Evolutionary conservation across 2,888 invertebrate genomes (phyloP).

Genomic region (Drosophila birchii): DNA sequence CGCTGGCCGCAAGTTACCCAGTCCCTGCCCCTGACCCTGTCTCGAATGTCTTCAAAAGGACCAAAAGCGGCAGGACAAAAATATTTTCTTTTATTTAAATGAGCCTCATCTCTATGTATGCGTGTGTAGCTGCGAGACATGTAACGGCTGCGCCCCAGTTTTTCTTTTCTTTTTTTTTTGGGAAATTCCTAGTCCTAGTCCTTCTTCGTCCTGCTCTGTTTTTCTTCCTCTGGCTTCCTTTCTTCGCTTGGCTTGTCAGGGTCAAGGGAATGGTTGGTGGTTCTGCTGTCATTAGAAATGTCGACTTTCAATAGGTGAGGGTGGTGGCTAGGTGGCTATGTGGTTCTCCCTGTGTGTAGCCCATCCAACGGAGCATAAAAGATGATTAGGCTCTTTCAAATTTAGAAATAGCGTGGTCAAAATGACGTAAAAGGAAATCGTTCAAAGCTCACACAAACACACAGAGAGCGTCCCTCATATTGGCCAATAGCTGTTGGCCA

Average conservation of each 20-base stretch:
- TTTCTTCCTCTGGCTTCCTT: slow-evolving; percentile 19
- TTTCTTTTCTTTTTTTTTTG: slow-evolving; percentile 6
- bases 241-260: slow-evolving; percentile 34
- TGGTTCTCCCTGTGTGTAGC: slow-evolving; percentile 21
- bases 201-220: slow-evolving; percentile 22
- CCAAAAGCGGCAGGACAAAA: slow-evolving; percentile 67
- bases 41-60: slow-evolving; percentile 45
- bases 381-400: slow-evolving; percentile 76
- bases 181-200: slow-evolving; percentile 22
- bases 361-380: slow-evolving; percentile 61
- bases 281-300: slow-evolving; percentile 61
- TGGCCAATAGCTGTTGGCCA: slow-evolving; percentile 50
- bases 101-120: slow-evolving; percentile 61
- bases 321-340: slow-evolving; percentile 14
- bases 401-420: slow-evolving; percentile 52
- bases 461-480: slow-evolving; percentile 2
- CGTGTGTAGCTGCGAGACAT: slow-evolving; percentile 55
- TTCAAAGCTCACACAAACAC: slow-evolving; percentile 24
- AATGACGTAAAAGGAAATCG: slow-evolving; percentile 62
- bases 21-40: not conserved
- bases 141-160: slow-evolving; percentile 64
- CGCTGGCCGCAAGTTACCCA: slow-evolving; percentile 61
- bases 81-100: slow-evolving; percentile 80
- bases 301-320: slow-evolving; percentile 72
- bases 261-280: slow-evolving; percentile 20